Evolutionary conservation across 2,113 vertebrate genomes (phyloP).

Genomic region (Myanophis thanlyinensis): DNA sequence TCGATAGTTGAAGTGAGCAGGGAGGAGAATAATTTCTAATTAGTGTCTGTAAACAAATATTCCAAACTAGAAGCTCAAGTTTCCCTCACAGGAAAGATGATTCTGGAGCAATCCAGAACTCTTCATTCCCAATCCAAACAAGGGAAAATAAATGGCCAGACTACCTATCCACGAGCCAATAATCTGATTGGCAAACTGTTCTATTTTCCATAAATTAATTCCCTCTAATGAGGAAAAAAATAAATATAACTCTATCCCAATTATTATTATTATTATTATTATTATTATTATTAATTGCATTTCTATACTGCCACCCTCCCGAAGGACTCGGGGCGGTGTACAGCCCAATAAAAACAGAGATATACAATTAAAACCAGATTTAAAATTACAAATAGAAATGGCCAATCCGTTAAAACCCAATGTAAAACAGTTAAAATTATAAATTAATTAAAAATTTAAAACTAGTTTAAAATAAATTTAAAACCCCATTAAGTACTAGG

Average conservation of each 20-base stretch:
- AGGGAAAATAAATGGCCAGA: background rate
- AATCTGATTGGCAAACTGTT: background rate
- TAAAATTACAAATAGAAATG: too few relatives aligned
- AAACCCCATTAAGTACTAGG: too few relatives aligned
- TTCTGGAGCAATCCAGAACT: background rate
- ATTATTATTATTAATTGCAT: too few relatives aligned
- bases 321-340: too few relatives aligned
- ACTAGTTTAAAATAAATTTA: too few relatives aligned
- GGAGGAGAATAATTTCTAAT: background rate
- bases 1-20: background rate
- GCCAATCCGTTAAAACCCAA: too few relatives aligned
- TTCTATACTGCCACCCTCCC: too few relatives aligned
- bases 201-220: background rate
- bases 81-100: background rate
- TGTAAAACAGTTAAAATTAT: too few relatives aligned
- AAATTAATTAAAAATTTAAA: too few relatives aligned
- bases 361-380: too few relatives aligned
- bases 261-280: too few relatives aligned
- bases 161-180: background rate
- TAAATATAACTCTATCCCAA: background rate
- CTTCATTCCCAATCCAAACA: background rate
- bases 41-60: background rate
- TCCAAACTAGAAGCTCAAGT: background rate
- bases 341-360: too few relatives aligned
- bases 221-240: background rate